phyloP scores from a whole-genome alignment of 2,797 vertebrate species.

The Heliangelus exortis region DNA sequence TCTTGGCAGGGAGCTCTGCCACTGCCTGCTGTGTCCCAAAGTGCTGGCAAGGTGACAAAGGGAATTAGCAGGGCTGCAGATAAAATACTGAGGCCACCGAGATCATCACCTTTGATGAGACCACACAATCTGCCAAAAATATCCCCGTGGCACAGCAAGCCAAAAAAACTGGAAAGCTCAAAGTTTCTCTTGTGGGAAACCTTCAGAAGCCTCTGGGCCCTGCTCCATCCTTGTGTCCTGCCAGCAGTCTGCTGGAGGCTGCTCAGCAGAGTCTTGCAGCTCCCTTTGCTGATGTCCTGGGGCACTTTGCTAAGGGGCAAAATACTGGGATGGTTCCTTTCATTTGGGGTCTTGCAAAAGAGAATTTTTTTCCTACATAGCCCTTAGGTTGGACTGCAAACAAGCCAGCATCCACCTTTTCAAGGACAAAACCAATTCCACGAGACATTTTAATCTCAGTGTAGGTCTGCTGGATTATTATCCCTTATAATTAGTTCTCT shows the following conservation, averaged over 20 bases:
- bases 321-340: not conserved
- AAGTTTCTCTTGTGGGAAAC: not conserved
- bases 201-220: not conserved
- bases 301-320: not conserved
- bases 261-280: not conserved
- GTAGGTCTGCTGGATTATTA: slow-evolving; percentile 41
- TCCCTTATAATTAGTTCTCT: slow-evolving; percentile 33
- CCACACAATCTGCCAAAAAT: not conserved
- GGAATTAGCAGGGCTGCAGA: not conserved
- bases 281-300: not conserved
- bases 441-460: slow-evolving; percentile 9
- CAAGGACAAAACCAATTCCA: not conserved
- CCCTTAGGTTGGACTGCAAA: not conserved
- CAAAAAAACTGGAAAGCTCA: not conserved
- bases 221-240: not conserved
- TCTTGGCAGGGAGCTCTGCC: not conserved
- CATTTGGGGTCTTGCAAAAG: not conserved
- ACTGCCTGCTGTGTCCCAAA: not conserved
- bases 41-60: not conserved
- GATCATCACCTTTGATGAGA: not conserved
- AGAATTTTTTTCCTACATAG: not conserved
- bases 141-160: not conserved
- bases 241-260: not conserved
- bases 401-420: not conserved
- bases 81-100: not conserved